phyloP scores from a whole-genome alignment of 2,888 invertebrate species.

The Hypena proboscidalis region DNA sequence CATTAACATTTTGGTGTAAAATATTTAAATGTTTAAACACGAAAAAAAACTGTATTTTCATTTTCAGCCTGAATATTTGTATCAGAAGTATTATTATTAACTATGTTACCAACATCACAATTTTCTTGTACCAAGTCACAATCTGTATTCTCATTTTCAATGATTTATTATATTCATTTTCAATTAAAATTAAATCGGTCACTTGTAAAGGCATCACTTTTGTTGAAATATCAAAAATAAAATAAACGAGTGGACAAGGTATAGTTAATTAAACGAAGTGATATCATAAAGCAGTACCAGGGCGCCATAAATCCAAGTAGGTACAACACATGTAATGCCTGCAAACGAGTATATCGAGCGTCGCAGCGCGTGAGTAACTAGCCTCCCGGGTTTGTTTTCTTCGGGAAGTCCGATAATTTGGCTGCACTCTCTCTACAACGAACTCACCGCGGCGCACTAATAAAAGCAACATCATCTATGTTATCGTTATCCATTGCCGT shows the following conservation, averaged over 20 bases:
- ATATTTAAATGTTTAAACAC: too few relatives aligned
- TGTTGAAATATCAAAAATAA: too few relatives aligned
- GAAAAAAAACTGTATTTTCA: too few relatives aligned
- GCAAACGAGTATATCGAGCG: slow-evolving; percentile 49
- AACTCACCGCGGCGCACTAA: slow-evolving; percentile 7
- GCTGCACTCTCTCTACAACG: slow-evolving; percentile 55
- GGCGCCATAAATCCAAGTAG: slow-evolving; percentile 26
- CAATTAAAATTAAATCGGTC: too few relatives aligned
- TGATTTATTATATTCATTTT: too few relatives aligned
- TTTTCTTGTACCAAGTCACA: background rate
- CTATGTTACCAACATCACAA: background rate
- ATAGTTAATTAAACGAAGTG: background rate
- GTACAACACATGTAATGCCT: slow-evolving; percentile 22
- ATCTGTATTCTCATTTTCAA: too few relatives aligned
- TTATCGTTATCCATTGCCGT: slow-evolving; percentile 2
- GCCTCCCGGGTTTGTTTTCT: slow-evolving; percentile 65
- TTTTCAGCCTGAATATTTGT: too few relatives aligned
- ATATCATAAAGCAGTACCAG: slow-evolving; percentile 15
- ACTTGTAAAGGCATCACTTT: too few relatives aligned
- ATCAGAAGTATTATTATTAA: too few relatives aligned
- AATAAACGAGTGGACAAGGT: too few relatives aligned
- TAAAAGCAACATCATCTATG: background rate
- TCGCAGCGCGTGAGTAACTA: slow-evolving; percentile 52
- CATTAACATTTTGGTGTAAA: too few relatives aligned
- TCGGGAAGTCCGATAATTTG: slow-evolving; percentile 71